Evolutionary conservation across 2,113 vertebrate species (phyloP).

Genomic region (Neogale vison): DNA sequence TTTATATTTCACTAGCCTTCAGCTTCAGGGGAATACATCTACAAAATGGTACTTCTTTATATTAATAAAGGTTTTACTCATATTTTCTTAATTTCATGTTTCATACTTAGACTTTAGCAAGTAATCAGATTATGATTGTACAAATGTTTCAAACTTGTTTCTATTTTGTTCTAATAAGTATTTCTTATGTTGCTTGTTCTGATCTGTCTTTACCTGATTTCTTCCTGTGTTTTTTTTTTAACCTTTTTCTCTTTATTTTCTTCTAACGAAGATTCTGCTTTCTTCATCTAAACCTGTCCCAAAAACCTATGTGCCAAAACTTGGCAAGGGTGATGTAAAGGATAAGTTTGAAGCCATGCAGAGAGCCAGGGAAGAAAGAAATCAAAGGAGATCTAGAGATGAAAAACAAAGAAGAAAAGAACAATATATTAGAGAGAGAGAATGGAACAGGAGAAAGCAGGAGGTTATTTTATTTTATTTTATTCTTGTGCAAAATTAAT

Average conservation of each 20-base stretch:
- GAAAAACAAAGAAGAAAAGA: constrained; percentile 98
- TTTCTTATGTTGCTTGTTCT: constrained; percentile 77
- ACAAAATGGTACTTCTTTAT: background rate
- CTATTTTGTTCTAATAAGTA: constrained; percentile 66
- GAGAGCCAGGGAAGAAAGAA: constrained; percentile 97
- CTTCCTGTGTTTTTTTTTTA: constrained; percentile 80
- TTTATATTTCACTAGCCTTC: constrained; percentile 18
- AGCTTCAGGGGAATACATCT: background rate
- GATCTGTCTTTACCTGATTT: constrained; percentile 74
- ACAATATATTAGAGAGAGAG: constrained; percentile 97
- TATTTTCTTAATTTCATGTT: constrained; percentile 36
- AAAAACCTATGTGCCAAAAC: constrained; percentile 96
- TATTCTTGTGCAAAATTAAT: constrained; percentile 63
- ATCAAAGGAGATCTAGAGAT: constrained; percentile 92
- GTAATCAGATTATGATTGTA: background rate
- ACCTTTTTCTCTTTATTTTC: constrained; percentile 82
- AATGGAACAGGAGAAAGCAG: constrained; percentile 96
- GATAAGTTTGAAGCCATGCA: constrained; percentile 98
- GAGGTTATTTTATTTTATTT: constrained; percentile 90
- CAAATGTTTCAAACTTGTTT: constrained; percentile 57
- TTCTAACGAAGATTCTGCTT: constrained; percentile 92
- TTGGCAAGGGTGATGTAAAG: constrained; percentile 93
- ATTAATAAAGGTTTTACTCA: background rate
- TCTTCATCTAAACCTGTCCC: constrained; percentile 93
- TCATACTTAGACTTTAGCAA: background rate